Base-by-base conservation (phyloP, 2,888 invertebrate genomes). In the Catocala nupta region DNA sequence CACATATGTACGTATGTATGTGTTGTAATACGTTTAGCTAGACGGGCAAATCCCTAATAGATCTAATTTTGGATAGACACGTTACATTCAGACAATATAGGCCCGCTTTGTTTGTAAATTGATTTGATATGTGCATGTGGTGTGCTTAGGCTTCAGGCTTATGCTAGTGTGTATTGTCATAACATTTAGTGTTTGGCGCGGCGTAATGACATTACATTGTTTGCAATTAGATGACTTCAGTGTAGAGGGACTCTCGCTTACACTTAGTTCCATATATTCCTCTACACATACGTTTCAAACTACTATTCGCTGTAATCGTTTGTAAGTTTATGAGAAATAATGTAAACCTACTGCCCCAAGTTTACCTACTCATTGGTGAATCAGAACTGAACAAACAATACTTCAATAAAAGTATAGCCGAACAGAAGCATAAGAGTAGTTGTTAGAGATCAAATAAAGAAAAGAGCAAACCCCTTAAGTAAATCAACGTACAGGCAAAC, bases 401-500 rank as follows among this genome's bases (percentile, higher is more conserved):
- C 73, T 79, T 77, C 81, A 82, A 81, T 82, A 83, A 84, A n/a
- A 79, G 70, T 75, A 78, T 65, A 78, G 71, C 62, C 36, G 80
- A 79, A 87, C 81, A 85, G 83, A 77, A 83, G 80, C 78, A 68
- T 75, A 77, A 75, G 77, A 80, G 83, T 81, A 82, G 85, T 88
- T 82, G 82, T 85, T 83, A 84, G 80, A 75, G 83, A 84, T 85
- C 87, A 87, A 90, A 90, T 88, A 90, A 83, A 91, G 89, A 91
- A 92, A 92, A 89, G 91, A 88, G 89, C 91, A 92, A 86, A 84
- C 88, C 90, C 90, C 84, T 87, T 84, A 87, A 91, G 88, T 89
- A 90, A 90, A 91, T 91, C 88, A 87, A 82, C 82, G 86, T 80
- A 81, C 73, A 75, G 72, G 77, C 87, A 87, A 92, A 89, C 84